phyloP scores from a whole-genome alignment of 2,888 invertebrate genomes.

The Drosophila kokeensis region DNA sequence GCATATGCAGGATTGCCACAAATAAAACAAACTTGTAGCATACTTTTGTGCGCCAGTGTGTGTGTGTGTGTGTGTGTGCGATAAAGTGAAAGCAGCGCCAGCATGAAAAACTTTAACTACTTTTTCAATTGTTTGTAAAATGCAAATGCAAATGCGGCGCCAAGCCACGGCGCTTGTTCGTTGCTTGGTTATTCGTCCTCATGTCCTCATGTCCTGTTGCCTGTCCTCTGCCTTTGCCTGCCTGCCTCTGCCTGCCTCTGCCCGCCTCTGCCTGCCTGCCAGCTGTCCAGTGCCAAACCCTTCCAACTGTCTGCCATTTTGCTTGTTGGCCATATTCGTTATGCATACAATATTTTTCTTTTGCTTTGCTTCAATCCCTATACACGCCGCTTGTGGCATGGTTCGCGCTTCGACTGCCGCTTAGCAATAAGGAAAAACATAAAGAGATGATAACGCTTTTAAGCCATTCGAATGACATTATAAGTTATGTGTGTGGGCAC shows the following conservation, averaged over 20 bases:
- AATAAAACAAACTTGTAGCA: conserved; percentile 49
- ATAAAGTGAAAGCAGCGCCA: conserved; percentile 68
- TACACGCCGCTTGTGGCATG: conserved; percentile 6
- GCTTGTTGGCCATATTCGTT: conserved; percentile 62
- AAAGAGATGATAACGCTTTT: conserved; percentile 71
- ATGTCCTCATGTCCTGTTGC: conserved; percentile 49
- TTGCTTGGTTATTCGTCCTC: conserved; percentile 32
- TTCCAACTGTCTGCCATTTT: conserved; percentile 61
- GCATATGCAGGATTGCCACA: conserved; percentile 60
- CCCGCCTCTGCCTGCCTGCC: conserved; percentile 11
- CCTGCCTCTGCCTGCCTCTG: not conserved
- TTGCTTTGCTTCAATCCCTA: not conserved
- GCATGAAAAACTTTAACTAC: conserved; percentile 78
- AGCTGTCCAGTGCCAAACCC: conserved; percentile 9
- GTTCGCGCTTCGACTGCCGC: conserved; percentile 44
- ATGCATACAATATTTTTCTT: conserved; percentile 70
- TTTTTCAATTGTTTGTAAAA: conserved; percentile 80
- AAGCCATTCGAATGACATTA: conserved; percentile 67
- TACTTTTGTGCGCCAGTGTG: conserved; percentile 27
- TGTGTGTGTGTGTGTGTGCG: conserved; percentile 45
- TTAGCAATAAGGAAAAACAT: conserved; percentile 68
- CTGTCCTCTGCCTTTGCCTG: conserved; percentile 3
- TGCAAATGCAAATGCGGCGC: conserved; percentile 70
- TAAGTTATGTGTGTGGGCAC: conserved; percentile 57
- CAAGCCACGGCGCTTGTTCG: conserved; percentile 31